Percentiles rank a stretch among this genome's conserved stretches.
Evolutionary conservation across 2,113 vertebrate genomes (phyloP).

Genomic region (Amia ocellicauda): DNA sequence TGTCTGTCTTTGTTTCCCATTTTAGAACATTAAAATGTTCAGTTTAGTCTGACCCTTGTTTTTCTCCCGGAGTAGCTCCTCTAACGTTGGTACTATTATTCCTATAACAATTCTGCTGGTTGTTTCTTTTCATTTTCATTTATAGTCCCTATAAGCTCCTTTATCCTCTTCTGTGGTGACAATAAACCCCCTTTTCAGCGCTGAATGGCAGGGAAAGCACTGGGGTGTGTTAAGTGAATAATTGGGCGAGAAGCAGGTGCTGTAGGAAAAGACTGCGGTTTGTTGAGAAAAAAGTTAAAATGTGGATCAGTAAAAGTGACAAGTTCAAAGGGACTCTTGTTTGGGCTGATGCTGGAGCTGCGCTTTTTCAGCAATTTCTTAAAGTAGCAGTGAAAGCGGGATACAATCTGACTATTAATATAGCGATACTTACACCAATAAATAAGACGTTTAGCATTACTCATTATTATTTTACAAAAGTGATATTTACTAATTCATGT

Average conservation of each 20-base stretch:
- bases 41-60: constrained; percentile 24
- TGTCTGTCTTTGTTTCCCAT: not conserved
- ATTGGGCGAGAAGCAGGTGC: constrained; percentile 61
- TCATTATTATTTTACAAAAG: too few relatives aligned
- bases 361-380: constrained; percentile 40
- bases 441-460: not conserved
- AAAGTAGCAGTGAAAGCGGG: constrained; percentile 15
- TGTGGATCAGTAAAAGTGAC: constrained; percentile 42
- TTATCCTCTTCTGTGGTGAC: constrained; percentile 40
- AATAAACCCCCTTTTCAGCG: constrained; percentile 43
- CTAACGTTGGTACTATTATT: constrained; percentile 34
- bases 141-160: constrained; percentile 46
- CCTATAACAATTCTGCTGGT: constrained; percentile 44
- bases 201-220: constrained; percentile 45
- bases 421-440: not conserved
- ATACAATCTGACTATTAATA: constrained; percentile 1
- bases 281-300: constrained; percentile 30
- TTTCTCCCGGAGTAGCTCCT: constrained; percentile 37
- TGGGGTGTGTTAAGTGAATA: constrained; percentile 65
- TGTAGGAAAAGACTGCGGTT: constrained; percentile 32
- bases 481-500: too few relatives aligned
- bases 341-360: constrained; percentile 42
- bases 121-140: constrained; percentile 52
- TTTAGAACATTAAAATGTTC: constrained; percentile 9
- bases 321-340: constrained; percentile 50